Evolutionary conservation across 2,797 vertebrate genomes (phyloP), one percentile per base, ranked within the genome.

Genomic region (Arvicola amphibius): DNA sequence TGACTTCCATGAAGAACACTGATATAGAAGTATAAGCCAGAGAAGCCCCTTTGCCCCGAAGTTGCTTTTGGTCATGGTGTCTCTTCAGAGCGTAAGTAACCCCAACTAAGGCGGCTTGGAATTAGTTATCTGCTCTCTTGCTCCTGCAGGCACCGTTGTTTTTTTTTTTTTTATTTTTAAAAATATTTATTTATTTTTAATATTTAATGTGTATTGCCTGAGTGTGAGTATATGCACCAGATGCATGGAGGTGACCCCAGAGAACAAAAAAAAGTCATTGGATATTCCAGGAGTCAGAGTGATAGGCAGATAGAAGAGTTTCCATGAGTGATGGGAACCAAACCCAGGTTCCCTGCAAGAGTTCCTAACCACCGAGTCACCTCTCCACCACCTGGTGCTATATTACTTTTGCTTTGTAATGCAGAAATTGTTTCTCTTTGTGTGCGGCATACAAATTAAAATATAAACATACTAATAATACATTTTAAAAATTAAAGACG

Each of bases 401-500:
- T 65, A 6, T 23, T 91, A 17, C 37, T 71, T 27, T 19, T 43
- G 21, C 40, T 59, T 90, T 87, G 76, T 34, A 43, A 51, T 91
- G 32, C 6, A 83, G 32, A 78, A 21, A 53, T 12, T 85, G 11
- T 88, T 79, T 53, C 48, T 76, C 37, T 84, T 61, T 43, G 9
- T 81, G 40, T 69, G 21, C 27, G 76, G 6, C 67, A 40, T 94
- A 88, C 19, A 91, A 96, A 79, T 63, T 87, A 63, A 93, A 76
- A 90, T 92, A 25, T 77, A 95, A 87, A 71, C 92, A 76, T 56
- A 71, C 84, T 95, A 87, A 65, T 48, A 91, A 78, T 90, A 79
- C 61, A 67, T 80, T 90, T 91, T 74, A 93, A 92, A 87, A 94
- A 94, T 81, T 90, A 78, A 88, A 85, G 53, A 67, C 88, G 51